A percentile compares a stretch with the other conserved stretches of the same genome.
Evolutionary conservation across 2,888 invertebrate species (phyloP).

Genomic region (Nesidiocoris tenuis): DNA sequence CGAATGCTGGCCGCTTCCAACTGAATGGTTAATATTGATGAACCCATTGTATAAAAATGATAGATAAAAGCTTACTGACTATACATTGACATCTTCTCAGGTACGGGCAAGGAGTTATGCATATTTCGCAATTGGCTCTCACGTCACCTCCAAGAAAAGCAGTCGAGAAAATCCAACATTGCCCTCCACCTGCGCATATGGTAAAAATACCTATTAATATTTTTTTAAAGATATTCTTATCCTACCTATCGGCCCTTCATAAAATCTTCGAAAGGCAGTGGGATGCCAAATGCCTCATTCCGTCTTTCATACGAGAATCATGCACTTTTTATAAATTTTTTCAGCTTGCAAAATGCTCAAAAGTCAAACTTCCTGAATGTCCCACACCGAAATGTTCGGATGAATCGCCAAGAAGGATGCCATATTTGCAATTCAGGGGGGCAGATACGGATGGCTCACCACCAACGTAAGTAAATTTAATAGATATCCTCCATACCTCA

Average conservation of each 20-base stretch:
- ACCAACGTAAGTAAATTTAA: conserved; percentile 26
- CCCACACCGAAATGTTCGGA: not conserved
- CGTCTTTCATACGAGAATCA: not conserved
- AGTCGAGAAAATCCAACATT: conserved; percentile 8
- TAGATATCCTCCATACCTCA: no score
- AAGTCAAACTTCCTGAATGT: conserved; percentile 8
- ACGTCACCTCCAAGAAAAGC: conserved; percentile 3
- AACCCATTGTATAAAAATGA: not conserved
- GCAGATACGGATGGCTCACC: conserved; percentile 25
- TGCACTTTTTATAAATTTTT: not conserved
- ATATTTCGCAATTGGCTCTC: conserved; percentile 25
- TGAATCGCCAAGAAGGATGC: conserved; percentile 1
- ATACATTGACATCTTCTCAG: not conserved
- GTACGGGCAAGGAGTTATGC: conserved; percentile 37
- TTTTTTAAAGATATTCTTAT: no score
- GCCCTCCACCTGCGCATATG: conserved; percentile 25
- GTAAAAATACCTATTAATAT: conserved; percentile 4
- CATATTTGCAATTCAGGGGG: conserved; percentile 26
- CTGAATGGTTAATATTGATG: conserved; percentile 17
- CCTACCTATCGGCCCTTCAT: no score
- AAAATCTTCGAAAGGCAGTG: no score
- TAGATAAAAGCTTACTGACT: no score
- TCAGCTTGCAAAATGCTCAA: conserved; percentile 9
- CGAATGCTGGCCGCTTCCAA: conserved; percentile 33
- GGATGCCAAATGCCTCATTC: no score